Base-by-base conservation (phyloP, 2,888 invertebrate genomes). In the Netelia inedita region DNA sequence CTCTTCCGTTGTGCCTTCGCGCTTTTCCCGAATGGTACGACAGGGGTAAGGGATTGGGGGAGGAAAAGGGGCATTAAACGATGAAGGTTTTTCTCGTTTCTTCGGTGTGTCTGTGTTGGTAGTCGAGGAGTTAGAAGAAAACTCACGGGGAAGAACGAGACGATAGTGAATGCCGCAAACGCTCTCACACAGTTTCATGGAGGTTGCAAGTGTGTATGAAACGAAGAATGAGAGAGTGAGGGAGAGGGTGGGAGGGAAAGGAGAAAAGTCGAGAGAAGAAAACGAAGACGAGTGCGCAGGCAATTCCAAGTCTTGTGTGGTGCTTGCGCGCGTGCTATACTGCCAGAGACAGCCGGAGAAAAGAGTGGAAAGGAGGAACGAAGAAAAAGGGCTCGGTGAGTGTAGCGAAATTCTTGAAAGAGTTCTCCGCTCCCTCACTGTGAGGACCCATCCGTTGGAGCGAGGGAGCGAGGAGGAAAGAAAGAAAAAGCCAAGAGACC, bases 401-500 rank as follows among this genome's bases (percentile, higher is more conserved):
- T 73, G 82, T 82, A 72, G 71, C 80, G 76, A 72, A 71, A 85
- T 78, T 87, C 86, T 79, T 85, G 85, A 87, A 85, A 86, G 85
- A 87, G 81, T 83, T 86, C 73, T 74, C 75, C 61, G 35, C 71
- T 63, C 65, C 35, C 81, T 84, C 61, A 79, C 66, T 63, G 69
- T 74, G 61, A 55, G 76, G 75, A 61, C 50, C 79, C 61, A 81
- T 65, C 69, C 63, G 46, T 50, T 72, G 28, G 61, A 79, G 65
- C 16, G 71, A 81, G 71, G 74, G 69, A 81, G 73, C 82, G 85
- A 76, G 83, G 85, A 89, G 88, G 88, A 88, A 85, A 86, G 80
- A 87, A 87, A 88, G 79, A 88, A 80, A 85, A 88, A 91, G 91
- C 90, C 92, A 88, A 88, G 90, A 91, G 90, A 91, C 91, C 90